Percentiles rank a stretch among this genome's conserved stretches.
Conservation (phyloP, 1,140 invertebrate species). For the Agraylea sexmaculata region DNA sequence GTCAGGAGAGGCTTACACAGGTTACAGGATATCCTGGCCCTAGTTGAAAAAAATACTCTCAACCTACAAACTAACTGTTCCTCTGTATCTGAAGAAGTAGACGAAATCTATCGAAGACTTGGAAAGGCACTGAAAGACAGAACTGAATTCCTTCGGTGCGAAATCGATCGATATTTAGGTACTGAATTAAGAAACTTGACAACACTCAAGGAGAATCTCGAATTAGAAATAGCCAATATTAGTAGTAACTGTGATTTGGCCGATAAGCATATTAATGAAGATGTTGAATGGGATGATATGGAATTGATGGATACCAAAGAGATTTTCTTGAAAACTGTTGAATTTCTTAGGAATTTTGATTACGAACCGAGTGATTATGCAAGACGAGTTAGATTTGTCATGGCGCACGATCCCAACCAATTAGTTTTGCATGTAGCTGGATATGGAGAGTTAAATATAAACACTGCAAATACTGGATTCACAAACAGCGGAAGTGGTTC, state of each 20-base stretch:
- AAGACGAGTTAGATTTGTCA: conserved; percentile 69
- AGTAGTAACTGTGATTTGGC: conserved; percentile 90
- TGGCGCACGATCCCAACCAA: conserved; percentile 82
- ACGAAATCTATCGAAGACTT: conserved; percentile 80
- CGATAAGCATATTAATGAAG: conserved; percentile 86
- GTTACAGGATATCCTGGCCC: conserved; percentile 67
- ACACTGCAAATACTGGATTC: conserved; percentile 42
- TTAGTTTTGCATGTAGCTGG: conserved; percentile 71
- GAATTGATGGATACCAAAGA: conserved; percentile 89
- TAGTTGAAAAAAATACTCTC: conserved; percentile 76
- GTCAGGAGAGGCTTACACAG: conserved; percentile 74
- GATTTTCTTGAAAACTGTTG: conserved; percentile 85
- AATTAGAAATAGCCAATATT: conserved; percentile 86
- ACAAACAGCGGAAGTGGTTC: conserved; percentile 36
- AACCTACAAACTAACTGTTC: conserved; percentile 75
- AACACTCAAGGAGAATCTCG: conserved; percentile 83
- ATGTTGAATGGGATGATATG: conserved; percentile 75
- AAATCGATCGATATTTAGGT: conserved; percentile 78
- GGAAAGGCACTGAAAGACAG: conserved; percentile 86
- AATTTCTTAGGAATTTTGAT: conserved; percentile 88
- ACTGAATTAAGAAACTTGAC: conserved; percentile 72
- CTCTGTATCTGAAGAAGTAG: conserved; percentile 81
- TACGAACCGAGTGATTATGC: conserved; percentile 83
- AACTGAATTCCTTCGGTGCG: conserved; percentile 74
- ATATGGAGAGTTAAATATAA: conserved; percentile 79